Evolutionary conservation across 30 jellyfish, hydroid and myxozoan genomes (phyloP).

Genomic region (Cassiopea xamachana): DNA sequence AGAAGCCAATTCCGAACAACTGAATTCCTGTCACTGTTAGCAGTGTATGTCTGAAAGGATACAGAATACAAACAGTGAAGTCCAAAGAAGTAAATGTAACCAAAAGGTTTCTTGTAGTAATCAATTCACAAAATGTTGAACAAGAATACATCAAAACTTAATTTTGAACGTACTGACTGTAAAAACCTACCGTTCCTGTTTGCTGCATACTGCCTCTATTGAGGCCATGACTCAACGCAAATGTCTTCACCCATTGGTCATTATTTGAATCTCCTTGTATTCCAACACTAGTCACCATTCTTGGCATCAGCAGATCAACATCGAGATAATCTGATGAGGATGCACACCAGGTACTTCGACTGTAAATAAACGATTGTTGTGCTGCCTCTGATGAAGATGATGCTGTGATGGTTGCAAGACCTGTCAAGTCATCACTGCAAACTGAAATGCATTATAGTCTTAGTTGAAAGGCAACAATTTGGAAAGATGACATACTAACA

Average conservation of each 20-base stretch:
- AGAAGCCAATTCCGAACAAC: slow-evolving; percentile 58
- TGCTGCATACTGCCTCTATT: neutral
- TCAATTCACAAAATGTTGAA: neutral
- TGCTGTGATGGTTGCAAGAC: slow-evolving; percentile 6
- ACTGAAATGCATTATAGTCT: neutral
- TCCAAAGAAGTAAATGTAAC: neutral
- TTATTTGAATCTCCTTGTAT: slow-evolving; percentile 67
- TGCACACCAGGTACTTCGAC: slow-evolving; percentile 56
- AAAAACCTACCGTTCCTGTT: slow-evolving; percentile 9
- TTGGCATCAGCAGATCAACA: slow-evolving; percentile 23
- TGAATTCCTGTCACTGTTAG: slow-evolving; percentile 47
- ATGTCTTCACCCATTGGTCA: slow-evolving; percentile 45
- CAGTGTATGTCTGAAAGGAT: slow-evolving; percentile 20
- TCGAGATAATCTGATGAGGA: slow-evolving; percentile 29
- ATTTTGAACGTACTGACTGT: neutral
- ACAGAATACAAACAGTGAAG: neutral
- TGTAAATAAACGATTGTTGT: slow-evolving; percentile 6
- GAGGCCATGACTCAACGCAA: slow-evolving; percentile 31
- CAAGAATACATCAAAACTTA: neutral
- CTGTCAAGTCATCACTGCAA: slow-evolving; percentile 50
- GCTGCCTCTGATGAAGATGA: slow-evolving; percentile 29
- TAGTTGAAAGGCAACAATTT: too few species aligned
- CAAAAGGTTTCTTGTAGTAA: too few species aligned
- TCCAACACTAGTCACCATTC: slow-evolving; percentile 48
- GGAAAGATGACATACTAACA: too few species aligned